phyloP scores from a whole-genome alignment of 2,888 invertebrate species.

The Sclerodermus sp. region DNA sequence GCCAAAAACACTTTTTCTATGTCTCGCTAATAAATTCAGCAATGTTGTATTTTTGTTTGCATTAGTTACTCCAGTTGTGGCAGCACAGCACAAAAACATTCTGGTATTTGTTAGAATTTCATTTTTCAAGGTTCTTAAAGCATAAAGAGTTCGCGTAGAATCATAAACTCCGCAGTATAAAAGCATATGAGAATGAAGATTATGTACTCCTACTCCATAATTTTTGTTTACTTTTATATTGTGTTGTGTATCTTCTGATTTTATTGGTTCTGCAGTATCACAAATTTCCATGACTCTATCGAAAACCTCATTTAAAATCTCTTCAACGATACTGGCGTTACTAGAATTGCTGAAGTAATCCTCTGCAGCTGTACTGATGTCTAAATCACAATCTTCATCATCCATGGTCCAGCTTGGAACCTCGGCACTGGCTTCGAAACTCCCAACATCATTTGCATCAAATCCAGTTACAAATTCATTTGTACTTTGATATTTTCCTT shows the following conservation, averaged over 20 bases:
- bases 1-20: conserved; percentile 78
- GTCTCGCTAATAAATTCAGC: conserved; percentile 69
- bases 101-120: conserved; percentile 72
- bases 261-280: conserved; percentile 40
- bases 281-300: conserved; percentile 58
- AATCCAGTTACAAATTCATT: conserved; percentile 49
- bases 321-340: conserved; percentile 60
- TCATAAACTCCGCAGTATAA: conserved; percentile 81
- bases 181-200: conserved; percentile 81
- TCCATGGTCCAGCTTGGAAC: conserved; percentile 63
- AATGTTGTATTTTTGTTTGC: conserved; percentile 62
- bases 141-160: conserved; percentile 72
- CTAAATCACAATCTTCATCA: conserved; percentile 59
- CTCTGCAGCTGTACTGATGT: conserved; percentile 67
- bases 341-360: conserved; percentile 66
- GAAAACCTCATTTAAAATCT: conserved; percentile 64
- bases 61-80: conserved; percentile 71
- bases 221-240: conserved; percentile 42
- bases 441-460: conserved; percentile 51
- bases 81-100: conserved; percentile 73
- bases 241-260: conserved; percentile 45
- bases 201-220: conserved; percentile 63
- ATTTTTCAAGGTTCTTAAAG: conserved; percentile 73
- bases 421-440: conserved; percentile 57
- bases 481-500: conserved; percentile 50